Evolutionary conservation across 2,797 vertebrate species (phyloP), one percentile per base, ranked within the genome.

Genomic region (Neosilurus mollespiculum): DNA sequence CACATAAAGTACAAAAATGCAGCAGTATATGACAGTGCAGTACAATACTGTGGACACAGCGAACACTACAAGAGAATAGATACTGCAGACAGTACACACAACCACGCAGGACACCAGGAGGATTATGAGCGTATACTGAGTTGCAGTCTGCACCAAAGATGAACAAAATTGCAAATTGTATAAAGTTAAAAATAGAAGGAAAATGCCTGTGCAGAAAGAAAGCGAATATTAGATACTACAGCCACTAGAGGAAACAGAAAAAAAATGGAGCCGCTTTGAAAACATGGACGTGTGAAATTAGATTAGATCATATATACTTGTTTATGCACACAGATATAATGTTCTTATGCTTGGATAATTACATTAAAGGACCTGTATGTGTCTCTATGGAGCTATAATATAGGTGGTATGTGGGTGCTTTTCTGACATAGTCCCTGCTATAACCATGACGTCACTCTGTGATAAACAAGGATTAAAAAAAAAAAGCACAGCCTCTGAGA

Each of bases 141-240:
- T 43, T n/a, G 20, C 30, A 64, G 62, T 64, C 76, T 51, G 43
- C 15, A 64, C 14, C 16, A 51, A 20, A 78, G 59, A 62, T 61
- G 18, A 49, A 43, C 58, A 37, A 59, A 76, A 59, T 11, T 75
- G 53, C 53, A 56, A 73, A 73, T 34, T 76, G 54, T 37, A 22
- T 22, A 22, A 76, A 77, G 75, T n/a, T 77, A 78, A 62, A 62
- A 78, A 78, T 62, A 64, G 58, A 58, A 24, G 59, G 24, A 78
- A 62, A 14, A 49, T 59, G 56, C 6, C 12, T 18, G 14, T 10
- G 43, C 9, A 49, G 37, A 51, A 51, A 59, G 18, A 62, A 62
- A 26, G 8, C n/a, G 22, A 62, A 78, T 62, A 62, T 49, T 61
- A 43, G n/a, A 62, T 24, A 73, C 37, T n/a, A 26, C 59, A 26